These are phyloP conservation scores for Actenoides lindsayi DNA, from an alignment of 2,113 vertebrate genomes.

Conservation along the genomic window DNA sequence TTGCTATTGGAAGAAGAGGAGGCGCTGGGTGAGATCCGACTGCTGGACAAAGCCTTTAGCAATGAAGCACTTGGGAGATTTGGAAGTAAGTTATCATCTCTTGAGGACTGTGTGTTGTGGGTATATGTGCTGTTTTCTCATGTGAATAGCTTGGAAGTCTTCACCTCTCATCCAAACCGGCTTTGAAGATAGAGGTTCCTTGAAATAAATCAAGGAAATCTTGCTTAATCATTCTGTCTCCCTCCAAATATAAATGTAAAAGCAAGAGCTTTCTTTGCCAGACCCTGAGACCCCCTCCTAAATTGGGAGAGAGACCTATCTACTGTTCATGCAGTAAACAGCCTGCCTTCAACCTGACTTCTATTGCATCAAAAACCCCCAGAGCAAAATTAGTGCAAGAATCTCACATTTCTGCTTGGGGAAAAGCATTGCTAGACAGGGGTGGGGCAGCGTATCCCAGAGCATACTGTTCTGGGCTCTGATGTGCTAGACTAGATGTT, in stretches of 20 bases:
- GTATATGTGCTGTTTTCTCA: not conserved
- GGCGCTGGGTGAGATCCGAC: slow-evolving; percentile 79
- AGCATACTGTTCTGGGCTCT: not conserved
- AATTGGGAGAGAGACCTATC: not conserved
- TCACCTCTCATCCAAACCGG: not conserved
- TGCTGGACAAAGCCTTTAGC: slow-evolving; percentile 81
- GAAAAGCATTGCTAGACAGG: rapidly evolving
- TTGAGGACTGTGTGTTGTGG: rapidly evolving
- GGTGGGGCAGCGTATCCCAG: not conserved
- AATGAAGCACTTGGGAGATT: slow-evolving; percentile 45
- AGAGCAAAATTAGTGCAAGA: not conserved
- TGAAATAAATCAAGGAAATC: not conserved
- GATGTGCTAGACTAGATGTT: not conserved
- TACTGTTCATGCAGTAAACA: not conserved
- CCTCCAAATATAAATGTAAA: not conserved
- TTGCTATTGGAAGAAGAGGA: slow-evolving; percentile 85
- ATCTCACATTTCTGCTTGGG: not conserved
- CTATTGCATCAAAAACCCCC: not conserved
- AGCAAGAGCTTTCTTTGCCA: not conserved
- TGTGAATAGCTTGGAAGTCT: not conserved
- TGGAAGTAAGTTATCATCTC: slow-evolving; percentile 65
- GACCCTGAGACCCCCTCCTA: not conserved
- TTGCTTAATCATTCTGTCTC: not conserved
- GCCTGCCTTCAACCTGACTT: not conserved
- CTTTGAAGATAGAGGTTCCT: not conserved